Percentiles rank a stretch among this genome's conserved stretches.
These are phyloP conservation scores for Listronotus oregonensis DNA, from an alignment of 1,140 invertebrate species.

Conservation along the genomic window DNA sequence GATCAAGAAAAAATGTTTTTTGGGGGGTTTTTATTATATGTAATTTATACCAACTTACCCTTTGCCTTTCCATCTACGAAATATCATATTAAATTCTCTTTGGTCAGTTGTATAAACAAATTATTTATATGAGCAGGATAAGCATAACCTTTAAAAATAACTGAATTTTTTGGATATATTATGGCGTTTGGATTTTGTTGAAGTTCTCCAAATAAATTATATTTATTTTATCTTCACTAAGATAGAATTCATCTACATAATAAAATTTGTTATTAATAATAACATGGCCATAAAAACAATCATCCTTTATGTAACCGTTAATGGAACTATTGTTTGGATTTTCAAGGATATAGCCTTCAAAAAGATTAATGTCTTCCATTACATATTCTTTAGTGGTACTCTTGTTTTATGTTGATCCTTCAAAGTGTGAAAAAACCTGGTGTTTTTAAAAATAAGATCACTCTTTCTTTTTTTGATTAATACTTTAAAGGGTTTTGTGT, in stretches of 20 bases:
- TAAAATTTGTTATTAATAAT: conserved; percentile 22
- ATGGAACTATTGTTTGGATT: conserved; percentile 25
- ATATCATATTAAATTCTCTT: background rate
- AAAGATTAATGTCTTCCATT: background rate
- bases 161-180: too few species aligned
- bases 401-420: background rate
- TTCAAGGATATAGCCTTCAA: conserved; percentile 19
- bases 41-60: too few species aligned
- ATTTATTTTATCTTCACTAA: background rate
- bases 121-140: too few species aligned
- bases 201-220: too few species aligned
- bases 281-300: conserved; percentile 37
- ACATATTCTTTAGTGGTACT: background rate
- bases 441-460: conserved; percentile 8
- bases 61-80: background rate
- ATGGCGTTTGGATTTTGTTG: too few species aligned
- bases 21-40: too few species aligned
- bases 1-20: too few species aligned
- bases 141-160: background rate
- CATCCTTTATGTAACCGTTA: conserved; percentile 33
- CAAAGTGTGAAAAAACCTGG: background rate
- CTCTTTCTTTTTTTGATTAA: conserved; percentile 17
- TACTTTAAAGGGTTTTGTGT: conserved; percentile 6
- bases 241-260: conserved; percentile 27
- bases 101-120: too few species aligned